Percentiles rank a stretch among this genome's conserved stretches.
Evolutionary conservation across 2,797 vertebrate species (phyloP).

Genomic region (Crax fasciolata): DNA sequence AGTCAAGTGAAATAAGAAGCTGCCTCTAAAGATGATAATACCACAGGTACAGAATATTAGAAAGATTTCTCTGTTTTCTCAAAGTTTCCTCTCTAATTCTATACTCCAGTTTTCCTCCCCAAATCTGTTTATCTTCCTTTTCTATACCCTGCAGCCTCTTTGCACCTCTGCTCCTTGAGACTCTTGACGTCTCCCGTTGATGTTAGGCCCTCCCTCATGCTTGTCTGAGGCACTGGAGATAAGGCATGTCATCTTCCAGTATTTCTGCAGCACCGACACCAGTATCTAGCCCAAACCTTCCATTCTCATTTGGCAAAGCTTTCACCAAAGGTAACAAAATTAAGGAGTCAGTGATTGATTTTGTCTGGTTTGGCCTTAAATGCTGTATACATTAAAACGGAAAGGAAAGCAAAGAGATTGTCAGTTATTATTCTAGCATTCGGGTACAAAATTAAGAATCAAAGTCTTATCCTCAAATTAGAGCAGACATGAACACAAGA

Average conservation of each 20-base stretch:
- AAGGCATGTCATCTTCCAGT: not conserved
- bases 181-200: not conserved
- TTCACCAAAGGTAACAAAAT: not conserved
- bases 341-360: not conserved
- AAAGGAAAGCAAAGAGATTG: conserved; percentile 36
- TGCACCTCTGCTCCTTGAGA: not conserved
- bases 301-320: not conserved
- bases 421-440: conserved; percentile 28
- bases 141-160: not conserved
- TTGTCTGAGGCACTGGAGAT: not conserved
- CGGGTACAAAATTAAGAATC: conserved; percentile 38
- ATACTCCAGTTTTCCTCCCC: not conserved
- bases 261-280: not conserved
- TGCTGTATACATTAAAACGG: conserved; percentile 6
- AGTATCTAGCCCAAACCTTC: not conserved
- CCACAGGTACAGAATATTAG: not conserved
- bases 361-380: conserved; percentile 34
- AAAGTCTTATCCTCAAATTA: conserved; percentile 46
- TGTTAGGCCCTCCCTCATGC: not conserved
- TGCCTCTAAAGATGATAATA: conserved; percentile 4
- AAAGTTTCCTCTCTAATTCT: conserved; percentile 8
- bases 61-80: not conserved
- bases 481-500: conserved; percentile 14
- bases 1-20: conserved; percentile 45
- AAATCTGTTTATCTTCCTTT: not conserved